Evolutionary conservation across 2,113 vertebrate species (phyloP).

Genomic region (Protobothrops mucrosquamatus): DNA sequence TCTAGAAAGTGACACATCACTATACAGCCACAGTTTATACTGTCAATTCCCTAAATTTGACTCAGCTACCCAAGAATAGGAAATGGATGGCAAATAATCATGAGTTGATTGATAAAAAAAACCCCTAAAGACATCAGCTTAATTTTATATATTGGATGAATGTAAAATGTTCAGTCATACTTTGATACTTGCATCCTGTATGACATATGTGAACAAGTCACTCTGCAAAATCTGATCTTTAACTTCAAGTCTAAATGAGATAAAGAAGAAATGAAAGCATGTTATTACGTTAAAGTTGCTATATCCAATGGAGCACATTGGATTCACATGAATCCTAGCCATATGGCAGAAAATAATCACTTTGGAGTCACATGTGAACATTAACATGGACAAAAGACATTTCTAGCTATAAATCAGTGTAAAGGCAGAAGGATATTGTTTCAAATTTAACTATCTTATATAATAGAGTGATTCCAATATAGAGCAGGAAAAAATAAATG

Average conservation of each 20-base stretch:
- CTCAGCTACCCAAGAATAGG: neutral
- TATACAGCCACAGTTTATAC: neutral
- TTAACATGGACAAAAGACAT: neutral
- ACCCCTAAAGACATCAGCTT: neutral
- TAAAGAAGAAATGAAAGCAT: neutral
- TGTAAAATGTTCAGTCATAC: too few species aligned
- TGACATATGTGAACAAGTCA: neutral
- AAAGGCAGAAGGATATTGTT: neutral
- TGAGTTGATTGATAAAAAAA: neutral
- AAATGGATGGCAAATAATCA: neutral
- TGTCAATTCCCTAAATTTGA: neutral
- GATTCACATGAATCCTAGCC: constrained; percentile 15
- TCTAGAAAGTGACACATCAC: constrained; percentile 39
- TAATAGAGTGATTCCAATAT: neutral
- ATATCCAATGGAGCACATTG: neutral
- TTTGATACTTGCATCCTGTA: neutral
- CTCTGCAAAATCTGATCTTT: neutral
- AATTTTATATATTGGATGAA: neutral
- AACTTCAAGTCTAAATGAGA: neutral
- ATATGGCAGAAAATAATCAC: neutral
- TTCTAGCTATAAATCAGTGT: neutral
- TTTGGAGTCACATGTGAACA: neutral
- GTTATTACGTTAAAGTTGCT: neutral
- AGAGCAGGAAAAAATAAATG: neutral
- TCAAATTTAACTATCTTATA: neutral